Conservation (phyloP, 2,888 invertebrate genomes). For the Lymantria dispar region DNA sequence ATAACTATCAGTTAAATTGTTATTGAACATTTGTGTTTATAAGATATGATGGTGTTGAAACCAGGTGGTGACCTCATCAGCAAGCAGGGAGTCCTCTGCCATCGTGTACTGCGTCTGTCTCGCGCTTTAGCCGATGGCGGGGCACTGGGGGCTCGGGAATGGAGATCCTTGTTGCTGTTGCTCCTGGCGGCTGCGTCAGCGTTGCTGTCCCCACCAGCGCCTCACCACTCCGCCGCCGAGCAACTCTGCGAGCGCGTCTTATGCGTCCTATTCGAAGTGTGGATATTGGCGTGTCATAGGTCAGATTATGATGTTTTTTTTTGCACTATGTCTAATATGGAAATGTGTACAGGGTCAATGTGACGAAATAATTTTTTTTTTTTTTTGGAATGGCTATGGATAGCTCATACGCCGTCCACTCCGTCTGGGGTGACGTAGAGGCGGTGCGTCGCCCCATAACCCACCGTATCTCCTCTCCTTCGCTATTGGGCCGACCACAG, state of each 20-base stretch:
- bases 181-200: constrained; percentile 93
- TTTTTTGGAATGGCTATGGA: neutral
- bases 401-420: neutral
- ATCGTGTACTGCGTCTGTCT: constrained; percentile 92
- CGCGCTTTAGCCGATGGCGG: constrained; percentile 84
- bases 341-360: neutral
- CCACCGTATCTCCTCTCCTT: too few species aligned
- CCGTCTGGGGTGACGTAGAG: too few species aligned
- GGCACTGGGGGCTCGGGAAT: constrained; percentile 90
- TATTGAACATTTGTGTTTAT: neutral
- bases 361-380: neutral
- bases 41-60: neutral
- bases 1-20: neutral
- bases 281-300: constrained; percentile 83
- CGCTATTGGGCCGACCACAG: too few species aligned
- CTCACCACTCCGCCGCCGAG: constrained; percentile 97
- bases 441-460: too few species aligned
- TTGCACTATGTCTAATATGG: too few species aligned
- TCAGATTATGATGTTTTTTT: constrained; percentile 13
- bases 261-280: constrained; percentile 95
- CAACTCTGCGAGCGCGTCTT: constrained; percentile 96
- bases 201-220: constrained; percentile 94
- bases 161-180: constrained; percentile 94
- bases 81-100: constrained; percentile 96
- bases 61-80: constrained; percentile 94